Conservation (phyloP, 2,797 vertebrate genomes). For the Peromyscus eremicus region DNA sequence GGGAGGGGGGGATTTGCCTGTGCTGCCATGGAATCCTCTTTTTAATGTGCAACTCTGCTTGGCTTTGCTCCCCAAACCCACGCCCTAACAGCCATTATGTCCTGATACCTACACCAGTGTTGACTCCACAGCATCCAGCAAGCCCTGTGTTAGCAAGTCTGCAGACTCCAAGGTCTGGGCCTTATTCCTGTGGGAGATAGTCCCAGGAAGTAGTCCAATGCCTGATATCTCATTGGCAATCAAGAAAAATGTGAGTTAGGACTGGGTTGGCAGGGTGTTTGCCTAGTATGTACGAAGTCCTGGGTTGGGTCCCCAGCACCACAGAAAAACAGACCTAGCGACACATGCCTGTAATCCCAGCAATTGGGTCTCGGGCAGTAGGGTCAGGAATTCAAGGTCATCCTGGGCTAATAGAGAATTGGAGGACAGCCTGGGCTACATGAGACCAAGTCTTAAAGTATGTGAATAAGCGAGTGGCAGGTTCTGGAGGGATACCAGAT, state of each 20-base stretch:
- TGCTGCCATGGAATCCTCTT: neutral
- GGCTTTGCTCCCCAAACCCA: neutral
- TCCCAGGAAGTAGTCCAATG: neutral
- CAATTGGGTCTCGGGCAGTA: neutral
- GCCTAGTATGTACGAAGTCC: neutral
- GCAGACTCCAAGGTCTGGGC: neutral
- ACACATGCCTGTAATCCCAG: neutral
- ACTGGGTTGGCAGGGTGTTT: neutral
- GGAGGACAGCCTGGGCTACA: neutral
- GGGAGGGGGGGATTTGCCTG: constrained; percentile 43
- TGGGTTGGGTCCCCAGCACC: neutral
- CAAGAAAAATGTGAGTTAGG: neutral
- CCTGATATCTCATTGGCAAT: neutral
- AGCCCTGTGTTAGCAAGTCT: neutral
- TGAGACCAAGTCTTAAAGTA: neutral
- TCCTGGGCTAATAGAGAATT: neutral
- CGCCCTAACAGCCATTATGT: neutral
- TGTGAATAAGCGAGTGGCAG: neutral
- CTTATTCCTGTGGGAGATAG: neutral
- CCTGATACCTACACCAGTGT: neutral
- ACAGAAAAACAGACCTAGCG: neutral
- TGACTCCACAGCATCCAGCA: neutral
- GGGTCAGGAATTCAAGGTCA: neutral
- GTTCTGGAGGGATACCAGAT: neutral
- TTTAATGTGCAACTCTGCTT: neutral